phyloP scores from a whole-genome alignment of 2,113 vertebrate species.

The Siniperca chuatsi region DNA sequence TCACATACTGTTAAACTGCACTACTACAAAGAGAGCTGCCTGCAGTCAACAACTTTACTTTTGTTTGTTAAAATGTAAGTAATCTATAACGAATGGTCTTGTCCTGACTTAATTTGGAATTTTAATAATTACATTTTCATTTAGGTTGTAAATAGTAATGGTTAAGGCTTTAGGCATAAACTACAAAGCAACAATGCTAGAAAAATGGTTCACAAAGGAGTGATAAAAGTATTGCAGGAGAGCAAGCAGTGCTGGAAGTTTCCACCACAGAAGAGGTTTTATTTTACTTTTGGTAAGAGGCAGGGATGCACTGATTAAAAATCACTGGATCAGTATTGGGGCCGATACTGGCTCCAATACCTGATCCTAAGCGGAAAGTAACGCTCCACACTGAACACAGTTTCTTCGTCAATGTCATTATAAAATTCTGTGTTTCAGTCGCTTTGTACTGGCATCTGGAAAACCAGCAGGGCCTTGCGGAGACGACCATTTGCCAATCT shows the following conservation, averaged over 20 bases:
- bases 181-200: not conserved
- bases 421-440: not conserved
- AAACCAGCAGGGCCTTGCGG: not conserved
- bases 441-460: not conserved
- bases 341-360: not conserved
- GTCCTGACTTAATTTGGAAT: not conserved
- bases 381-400: too few relatives aligned
- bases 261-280: not conserved
- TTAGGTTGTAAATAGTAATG: not conserved
- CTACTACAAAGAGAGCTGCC: not conserved
- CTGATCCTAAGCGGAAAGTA: too few relatives aligned
- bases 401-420: too few relatives aligned
- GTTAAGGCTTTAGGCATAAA: not conserved
- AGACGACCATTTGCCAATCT: not conserved
- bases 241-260: not conserved
- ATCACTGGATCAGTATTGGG: not conserved
- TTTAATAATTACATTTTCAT: not conserved
- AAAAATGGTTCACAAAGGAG: not conserved
- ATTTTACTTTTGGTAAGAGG: too few relatives aligned
- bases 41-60: not conserved
- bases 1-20: constrained; percentile 2
- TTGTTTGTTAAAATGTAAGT: not conserved
- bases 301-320: not conserved
- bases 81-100: not conserved
- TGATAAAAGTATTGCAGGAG: not conserved